Evolutionary conservation across 2,113 vertebrate species (phyloP).

Genomic region (Pterocles gutturalis): DNA sequence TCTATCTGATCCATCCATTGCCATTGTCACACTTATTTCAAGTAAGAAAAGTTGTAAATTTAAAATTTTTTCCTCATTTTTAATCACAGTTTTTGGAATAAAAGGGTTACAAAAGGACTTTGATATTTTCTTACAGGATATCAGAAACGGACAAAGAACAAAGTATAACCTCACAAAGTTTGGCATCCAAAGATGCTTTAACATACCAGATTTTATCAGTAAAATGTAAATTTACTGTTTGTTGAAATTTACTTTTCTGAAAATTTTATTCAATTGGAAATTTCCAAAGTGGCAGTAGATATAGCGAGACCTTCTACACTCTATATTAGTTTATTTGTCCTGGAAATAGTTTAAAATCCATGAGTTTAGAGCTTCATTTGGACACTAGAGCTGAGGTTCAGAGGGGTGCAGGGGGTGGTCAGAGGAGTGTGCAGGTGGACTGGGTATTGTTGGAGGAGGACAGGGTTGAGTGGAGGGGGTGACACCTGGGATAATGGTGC

Average conservation of each 20-base stretch:
- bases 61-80: neutral
- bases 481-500: neutral
- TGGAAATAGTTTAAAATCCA: neutral
- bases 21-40: neutral
- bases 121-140: neutral
- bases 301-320: neutral
- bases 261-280: neutral
- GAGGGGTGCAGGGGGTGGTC: neutral
- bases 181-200: neutral
- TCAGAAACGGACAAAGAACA: neutral
- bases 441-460: neutral
- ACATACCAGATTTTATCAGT: neutral
- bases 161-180: neutral
- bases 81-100: neutral
- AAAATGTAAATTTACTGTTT: no score
- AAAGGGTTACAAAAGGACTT: neutral
- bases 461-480: neutral
- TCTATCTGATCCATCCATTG: neutral
- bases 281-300: neutral
- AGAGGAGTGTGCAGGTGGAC: neutral
- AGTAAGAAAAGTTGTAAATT: neutral
- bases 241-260: neutral
- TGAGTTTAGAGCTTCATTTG: neutral
- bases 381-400: neutral
- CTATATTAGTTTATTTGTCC: neutral